A percentile compares a stretch with the other conserved stretches of the same genome.
phyloP scores from a whole-genome alignment of 1,140 invertebrate species.

The Acromyrmex charruanus region DNA sequence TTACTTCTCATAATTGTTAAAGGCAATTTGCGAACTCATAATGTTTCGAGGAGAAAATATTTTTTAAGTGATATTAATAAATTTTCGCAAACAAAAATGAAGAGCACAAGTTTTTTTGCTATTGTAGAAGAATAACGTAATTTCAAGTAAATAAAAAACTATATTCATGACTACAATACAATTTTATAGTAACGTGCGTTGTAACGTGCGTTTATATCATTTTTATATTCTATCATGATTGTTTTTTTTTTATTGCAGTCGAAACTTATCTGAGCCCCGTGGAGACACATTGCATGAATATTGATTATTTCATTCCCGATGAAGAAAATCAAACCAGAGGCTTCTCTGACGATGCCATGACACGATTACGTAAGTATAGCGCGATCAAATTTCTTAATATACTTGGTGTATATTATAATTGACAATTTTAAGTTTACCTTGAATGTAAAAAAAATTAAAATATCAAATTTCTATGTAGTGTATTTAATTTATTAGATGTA shows the following conservation, averaged over 20 bases:
- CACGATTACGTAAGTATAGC: slow-evolving; percentile 91
- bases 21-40: background rate
- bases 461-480: background rate
- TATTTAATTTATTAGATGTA: background rate
- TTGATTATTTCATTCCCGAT: slow-evolving; percentile 96
- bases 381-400: background rate
- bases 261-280: slow-evolving; percentile 96
- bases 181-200: background rate
- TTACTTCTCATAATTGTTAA: slow-evolving; percentile 3
- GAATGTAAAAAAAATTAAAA: background rate
- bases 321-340: slow-evolving; percentile 93
- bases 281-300: slow-evolving; percentile 97
- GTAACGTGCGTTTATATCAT: background rate
- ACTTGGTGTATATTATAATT: background rate
- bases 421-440: background rate
- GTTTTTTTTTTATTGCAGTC: slow-evolving; percentile 88
- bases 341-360: slow-evolving; percentile 94
- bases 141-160: background rate
- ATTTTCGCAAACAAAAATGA: background rate
- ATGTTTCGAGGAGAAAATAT: background rate
- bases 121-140: background rate
- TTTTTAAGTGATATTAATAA: background rate
- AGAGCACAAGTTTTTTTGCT: background rate
- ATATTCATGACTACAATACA: background rate
- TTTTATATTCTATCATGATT: slow-evolving; percentile 20